Evolutionary conservation across 2,113 vertebrate genomes (phyloP).

Genomic region (Phalacrocorax pelagicus): DNA sequence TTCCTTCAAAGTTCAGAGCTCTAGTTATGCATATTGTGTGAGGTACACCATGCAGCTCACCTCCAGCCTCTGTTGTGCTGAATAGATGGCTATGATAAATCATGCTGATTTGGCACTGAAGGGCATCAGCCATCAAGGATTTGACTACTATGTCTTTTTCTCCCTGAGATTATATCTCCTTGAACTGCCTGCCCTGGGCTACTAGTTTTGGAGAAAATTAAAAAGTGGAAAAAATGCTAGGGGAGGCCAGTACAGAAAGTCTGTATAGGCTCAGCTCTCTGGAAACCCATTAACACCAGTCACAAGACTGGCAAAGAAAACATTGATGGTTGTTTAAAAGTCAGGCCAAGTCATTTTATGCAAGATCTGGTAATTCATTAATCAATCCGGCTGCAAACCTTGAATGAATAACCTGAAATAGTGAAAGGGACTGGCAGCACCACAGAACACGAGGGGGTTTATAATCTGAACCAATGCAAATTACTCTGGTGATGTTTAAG

Average conservation of each 20-base stretch:
- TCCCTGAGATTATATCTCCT: constrained; percentile 41
- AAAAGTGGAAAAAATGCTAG: constrained; percentile 32
- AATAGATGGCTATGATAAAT: constrained; percentile 67
- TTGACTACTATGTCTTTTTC: constrained; percentile 23
- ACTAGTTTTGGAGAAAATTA: constrained; percentile 61
- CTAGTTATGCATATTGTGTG: constrained; percentile 64
- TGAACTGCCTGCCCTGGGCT: constrained; percentile 67
- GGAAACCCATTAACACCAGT: constrained; percentile 77
- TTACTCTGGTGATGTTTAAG: constrained; percentile 36
- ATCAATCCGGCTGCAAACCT: constrained; percentile 72
- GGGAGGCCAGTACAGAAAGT: constrained; percentile 21
- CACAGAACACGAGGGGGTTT: constrained; percentile 17
- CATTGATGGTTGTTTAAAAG: constrained; percentile 74
- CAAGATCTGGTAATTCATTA: constrained; percentile 87
- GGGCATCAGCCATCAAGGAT: constrained; percentile 64
- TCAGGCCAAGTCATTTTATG: constrained; percentile 79
- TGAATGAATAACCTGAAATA: constrained; percentile 79
- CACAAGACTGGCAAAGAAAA: constrained; percentile 74
- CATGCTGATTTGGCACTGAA: constrained; percentile 65
- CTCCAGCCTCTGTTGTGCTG: constrained; percentile 61
- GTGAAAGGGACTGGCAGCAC: constrained; percentile 61
- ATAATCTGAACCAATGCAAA: constrained; percentile 52
- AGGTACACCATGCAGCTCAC: constrained; percentile 58
- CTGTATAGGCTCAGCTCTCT: constrained; percentile 21
- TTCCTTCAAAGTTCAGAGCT: constrained; percentile 80